phyloP scores from a whole-genome alignment of 2,888 invertebrate genomes.

The Copidosoma aretas region DNA sequence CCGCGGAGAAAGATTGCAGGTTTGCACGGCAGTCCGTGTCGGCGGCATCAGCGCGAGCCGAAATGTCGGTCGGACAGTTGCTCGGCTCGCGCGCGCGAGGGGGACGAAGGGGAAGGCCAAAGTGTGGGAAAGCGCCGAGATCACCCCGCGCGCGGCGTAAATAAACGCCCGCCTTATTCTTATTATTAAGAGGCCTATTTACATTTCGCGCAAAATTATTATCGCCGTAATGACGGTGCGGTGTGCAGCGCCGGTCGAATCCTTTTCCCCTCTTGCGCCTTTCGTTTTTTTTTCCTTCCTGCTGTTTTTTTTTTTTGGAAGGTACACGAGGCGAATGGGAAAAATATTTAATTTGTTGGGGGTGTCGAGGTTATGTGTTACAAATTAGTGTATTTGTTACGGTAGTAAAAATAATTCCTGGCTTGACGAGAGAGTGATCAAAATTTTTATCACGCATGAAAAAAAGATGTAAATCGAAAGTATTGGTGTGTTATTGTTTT shows the following conservation, averaged over 20 bases:
- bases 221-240: slow-evolving; percentile 37
- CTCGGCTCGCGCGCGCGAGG: slow-evolving; percentile 27
- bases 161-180: slow-evolving; percentile 36
- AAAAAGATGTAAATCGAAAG: too few relatives aligned
- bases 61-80: slow-evolving; percentile 31
- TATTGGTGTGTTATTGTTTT: too few relatives aligned
- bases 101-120: slow-evolving; percentile 43
- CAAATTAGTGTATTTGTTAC: too few relatives aligned
- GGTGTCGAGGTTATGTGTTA: too few relatives aligned
- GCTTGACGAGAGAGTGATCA: too few relatives aligned
- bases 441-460: too few relatives aligned
- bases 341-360: not conserved
- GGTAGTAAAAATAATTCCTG: too few relatives aligned
- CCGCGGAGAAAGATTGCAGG: slow-evolving; percentile 54
- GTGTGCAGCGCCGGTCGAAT: not conserved
- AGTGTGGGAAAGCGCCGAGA: slow-evolving; percentile 54
- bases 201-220: slow-evolving; percentile 31
- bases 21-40: slow-evolving; percentile 30
- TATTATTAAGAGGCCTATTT: slow-evolving; percentile 33
- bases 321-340: not conserved
- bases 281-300: not conserved
- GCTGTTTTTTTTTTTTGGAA: not conserved
- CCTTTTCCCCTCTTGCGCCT: not conserved
- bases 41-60: slow-evolving; percentile 14
- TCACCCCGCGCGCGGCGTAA: slow-evolving; percentile 49